Percentiles rank a stretch among this genome's conserved stretches.
Conservation (phyloP, 2,113 vertebrate genomes). For the Menidia beryllina region DNA sequence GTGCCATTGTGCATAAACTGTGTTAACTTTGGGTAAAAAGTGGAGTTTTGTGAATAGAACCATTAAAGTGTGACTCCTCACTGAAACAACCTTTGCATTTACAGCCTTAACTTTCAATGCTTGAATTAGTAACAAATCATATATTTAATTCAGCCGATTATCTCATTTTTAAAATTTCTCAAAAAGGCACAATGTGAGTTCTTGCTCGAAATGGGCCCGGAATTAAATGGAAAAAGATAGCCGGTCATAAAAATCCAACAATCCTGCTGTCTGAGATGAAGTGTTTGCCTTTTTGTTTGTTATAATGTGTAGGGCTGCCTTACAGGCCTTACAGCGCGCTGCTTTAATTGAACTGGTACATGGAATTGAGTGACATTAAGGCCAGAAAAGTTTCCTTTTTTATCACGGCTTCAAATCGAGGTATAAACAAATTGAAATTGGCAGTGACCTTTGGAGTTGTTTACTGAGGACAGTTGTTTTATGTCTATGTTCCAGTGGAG, state of each 20-base stretch:
- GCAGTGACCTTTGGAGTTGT: slow-evolving; percentile 73
- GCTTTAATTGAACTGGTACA: slow-evolving; percentile 48
- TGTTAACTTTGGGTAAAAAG: slow-evolving; percentile 42
- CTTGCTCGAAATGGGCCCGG: slow-evolving; percentile 20
- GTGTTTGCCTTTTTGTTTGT: slow-evolving; percentile 7
- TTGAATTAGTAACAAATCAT: neutral
- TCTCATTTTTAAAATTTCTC: slow-evolving; percentile 25
- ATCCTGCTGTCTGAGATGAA: neutral
- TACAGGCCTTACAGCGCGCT: slow-evolving; percentile 24
- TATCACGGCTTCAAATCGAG: slow-evolving; percentile 46
- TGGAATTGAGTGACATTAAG: slow-evolving; percentile 63
- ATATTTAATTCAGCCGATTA: neutral
- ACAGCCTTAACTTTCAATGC: neutral
- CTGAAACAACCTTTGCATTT: slow-evolving; percentile 17
- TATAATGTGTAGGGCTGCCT: slow-evolving; percentile 22
- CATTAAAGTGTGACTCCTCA: slow-evolving; percentile 14
- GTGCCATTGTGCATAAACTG: slow-evolving; percentile 3
- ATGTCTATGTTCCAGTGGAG: slow-evolving; percentile 47
- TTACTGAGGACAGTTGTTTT: slow-evolving; percentile 66
- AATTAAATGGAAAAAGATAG: slow-evolving; percentile 10
- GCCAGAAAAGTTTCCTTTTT: slow-evolving; percentile 66
- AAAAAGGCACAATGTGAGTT: slow-evolving; percentile 23
- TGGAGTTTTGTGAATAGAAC: slow-evolving; percentile 46
- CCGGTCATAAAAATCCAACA: slow-evolving; percentile 7
- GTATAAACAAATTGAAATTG: slow-evolving; percentile 57